Evolutionary conservation across 2,888 invertebrate genomes (phyloP).

Genomic region (Phymatocera aterrima): DNA sequence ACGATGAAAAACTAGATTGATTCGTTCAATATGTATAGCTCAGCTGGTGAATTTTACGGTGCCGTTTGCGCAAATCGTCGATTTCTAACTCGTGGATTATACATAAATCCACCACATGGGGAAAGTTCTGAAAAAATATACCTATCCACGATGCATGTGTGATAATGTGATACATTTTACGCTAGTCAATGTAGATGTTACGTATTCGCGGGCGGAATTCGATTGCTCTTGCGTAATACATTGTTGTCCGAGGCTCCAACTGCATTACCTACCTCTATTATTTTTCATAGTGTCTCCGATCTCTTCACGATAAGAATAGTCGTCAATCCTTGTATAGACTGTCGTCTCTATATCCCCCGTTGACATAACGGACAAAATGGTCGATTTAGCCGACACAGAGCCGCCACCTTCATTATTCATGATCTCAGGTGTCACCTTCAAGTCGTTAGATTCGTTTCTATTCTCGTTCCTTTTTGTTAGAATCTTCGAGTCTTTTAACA

Average conservation of each 20-base stretch:
- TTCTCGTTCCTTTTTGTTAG: background rate
- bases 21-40: background rate
- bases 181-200: too few relatives aligned
- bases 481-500: background rate
- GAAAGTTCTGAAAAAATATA: too few relatives aligned
- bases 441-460: background rate
- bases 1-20: background rate
- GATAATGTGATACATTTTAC: too few relatives aligned
- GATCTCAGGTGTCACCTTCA: background rate
- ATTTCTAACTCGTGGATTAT: too few relatives aligned
- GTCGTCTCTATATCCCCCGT: background rate
- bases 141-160: too few relatives aligned
- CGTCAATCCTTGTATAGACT: background rate
- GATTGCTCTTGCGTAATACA: too few relatives aligned
- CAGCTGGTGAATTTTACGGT: too few relatives aligned
- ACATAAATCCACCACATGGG: too few relatives aligned
- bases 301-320: background rate
- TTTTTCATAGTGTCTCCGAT: background rate
- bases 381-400: background rate
- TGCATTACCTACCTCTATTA: slow-evolving; percentile 1
- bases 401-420: background rate
- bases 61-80: too few relatives aligned
- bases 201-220: too few relatives aligned
- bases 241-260: background rate
- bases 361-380: background rate